Conservation (phyloP, 2,113 vertebrate species). For the Acrocephalus arundinaceus region DNA sequence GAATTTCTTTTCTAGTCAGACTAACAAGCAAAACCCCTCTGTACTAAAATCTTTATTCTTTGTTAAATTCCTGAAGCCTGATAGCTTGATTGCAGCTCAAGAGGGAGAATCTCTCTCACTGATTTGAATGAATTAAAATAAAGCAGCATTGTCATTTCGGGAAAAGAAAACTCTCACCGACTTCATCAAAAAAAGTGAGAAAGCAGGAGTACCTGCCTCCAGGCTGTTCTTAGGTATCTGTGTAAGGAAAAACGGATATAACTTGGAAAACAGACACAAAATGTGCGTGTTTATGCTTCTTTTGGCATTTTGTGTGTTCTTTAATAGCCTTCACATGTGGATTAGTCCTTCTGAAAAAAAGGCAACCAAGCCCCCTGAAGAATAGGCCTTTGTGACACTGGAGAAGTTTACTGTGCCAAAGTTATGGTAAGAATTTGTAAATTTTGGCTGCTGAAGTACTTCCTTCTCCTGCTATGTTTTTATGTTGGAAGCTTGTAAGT, state of each 20-base stretch:
- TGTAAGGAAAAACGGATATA: neutral
- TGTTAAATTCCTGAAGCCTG: neutral
- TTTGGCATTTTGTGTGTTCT: slow-evolving; percentile 12
- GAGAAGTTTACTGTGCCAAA: slow-evolving; percentile 54
- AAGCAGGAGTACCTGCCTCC: neutral
- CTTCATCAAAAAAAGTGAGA: neutral
- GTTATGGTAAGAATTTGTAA: slow-evolving; percentile 74
- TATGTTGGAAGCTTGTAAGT: slow-evolving; percentile 21
- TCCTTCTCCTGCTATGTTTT: slow-evolving; percentile 65
- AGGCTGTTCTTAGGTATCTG: neutral
- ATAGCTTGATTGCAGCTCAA: neutral
- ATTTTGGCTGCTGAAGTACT: slow-evolving; percentile 63
- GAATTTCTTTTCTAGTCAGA: neutral
- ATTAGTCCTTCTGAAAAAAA: slow-evolving; percentile 10
- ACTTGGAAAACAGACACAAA: neutral
- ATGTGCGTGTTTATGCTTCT: neutral
- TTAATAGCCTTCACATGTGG: slow-evolving; percentile 56
- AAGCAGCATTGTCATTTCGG: neutral
- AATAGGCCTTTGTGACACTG: slow-evolving; percentile 67
- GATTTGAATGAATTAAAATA: neutral
- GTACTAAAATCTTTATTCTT: neutral
- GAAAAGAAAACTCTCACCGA: neutral
- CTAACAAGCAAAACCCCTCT: neutral
- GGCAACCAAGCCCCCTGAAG: slow-evolving; percentile 33
- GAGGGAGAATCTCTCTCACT: neutral